Evolutionary conservation across 23 tunicate genomes (phyloP).

Genomic region (Halocynthia roretzi): DNA sequence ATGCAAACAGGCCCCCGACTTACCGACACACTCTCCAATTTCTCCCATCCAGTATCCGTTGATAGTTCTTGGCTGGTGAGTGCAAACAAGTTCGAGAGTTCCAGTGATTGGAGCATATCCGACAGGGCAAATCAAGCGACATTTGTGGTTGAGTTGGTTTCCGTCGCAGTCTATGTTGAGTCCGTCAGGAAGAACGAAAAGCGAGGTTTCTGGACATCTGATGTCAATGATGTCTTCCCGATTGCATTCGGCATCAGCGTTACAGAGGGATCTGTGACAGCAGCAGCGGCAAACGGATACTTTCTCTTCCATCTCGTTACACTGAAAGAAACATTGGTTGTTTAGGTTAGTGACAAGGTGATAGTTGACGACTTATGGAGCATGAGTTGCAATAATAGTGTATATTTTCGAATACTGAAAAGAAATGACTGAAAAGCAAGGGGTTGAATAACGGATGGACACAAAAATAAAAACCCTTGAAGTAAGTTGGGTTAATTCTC

Average conservation of each 20-base stretch:
- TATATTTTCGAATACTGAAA: no score
- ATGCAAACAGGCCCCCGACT: background rate
- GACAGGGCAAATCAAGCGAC: constrained; percentile 56
- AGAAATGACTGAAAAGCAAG: constrained; percentile 4
- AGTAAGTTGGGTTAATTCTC: no score
- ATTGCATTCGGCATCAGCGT: constrained; percentile 56
- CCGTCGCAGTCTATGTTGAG: constrained; percentile 49
- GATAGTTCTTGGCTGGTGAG: constrained; percentile 47
- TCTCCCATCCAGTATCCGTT: constrained; percentile 85
- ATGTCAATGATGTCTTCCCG: constrained; percentile 53
- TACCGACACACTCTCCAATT: constrained; percentile 79
- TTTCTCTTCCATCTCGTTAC: constrained; percentile 24
- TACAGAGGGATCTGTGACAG: constrained; percentile 66
- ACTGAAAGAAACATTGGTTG: constrained; percentile 16
- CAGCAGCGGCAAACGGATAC: constrained; percentile 92
- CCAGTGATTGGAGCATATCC: constrained; percentile 65
- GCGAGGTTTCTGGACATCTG: constrained; percentile 54
- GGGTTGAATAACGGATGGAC: no score
- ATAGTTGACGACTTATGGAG: no score
- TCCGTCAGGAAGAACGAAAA: constrained; percentile 30
- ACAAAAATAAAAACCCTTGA: no score
- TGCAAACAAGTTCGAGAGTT: constrained; percentile 47
- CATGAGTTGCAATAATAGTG: no score
- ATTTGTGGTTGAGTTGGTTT: constrained; percentile 60
- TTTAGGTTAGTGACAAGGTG: no score